Percentiles rank a stretch among this genome's conserved stretches.
Evolutionary conservation across 2,888 invertebrate species (phyloP).

Genomic region (Alsophila aescularia): DNA sequence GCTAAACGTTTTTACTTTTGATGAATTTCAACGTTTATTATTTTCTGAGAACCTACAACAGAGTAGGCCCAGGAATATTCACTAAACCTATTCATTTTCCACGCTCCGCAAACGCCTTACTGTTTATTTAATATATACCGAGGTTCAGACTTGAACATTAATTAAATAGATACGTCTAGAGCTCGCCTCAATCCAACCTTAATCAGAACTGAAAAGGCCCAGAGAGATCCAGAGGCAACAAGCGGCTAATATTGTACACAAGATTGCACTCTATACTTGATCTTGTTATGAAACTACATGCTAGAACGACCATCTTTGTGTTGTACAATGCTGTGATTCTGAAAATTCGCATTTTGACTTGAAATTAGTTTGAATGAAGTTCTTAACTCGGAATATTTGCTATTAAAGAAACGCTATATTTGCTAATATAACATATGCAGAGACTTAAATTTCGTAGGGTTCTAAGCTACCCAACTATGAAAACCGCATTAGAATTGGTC

Average conservation of each 20-base stretch:
- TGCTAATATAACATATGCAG: too few species aligned
- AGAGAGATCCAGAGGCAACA: constrained; percentile 62
- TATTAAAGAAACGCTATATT: too few species aligned
- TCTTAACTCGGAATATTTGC: not conserved
- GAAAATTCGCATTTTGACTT: too few species aligned
- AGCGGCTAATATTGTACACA: constrained; percentile 71
- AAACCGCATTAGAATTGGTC: too few species aligned
- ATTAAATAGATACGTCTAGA: constrained; percentile 82
- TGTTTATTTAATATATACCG: constrained; percentile 20
- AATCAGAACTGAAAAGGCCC: constrained; percentile 80
- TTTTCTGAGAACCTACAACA: too few species aligned
- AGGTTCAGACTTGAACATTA: constrained; percentile 67
- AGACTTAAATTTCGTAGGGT: too few species aligned
- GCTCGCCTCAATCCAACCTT: constrained; percentile 76
- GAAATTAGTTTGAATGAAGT: not conserved
- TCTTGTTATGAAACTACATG: constrained; percentile 51
- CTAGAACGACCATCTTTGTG: constrained; percentile 3
- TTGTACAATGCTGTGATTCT: not conserved
- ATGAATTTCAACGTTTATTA: too few species aligned
- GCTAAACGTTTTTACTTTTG: too few species aligned
- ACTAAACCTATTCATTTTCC: not conserved
- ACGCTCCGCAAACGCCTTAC: constrained; percentile 17
- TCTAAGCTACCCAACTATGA: too few species aligned
- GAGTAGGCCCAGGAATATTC: too few species aligned
- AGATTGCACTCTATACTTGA: constrained; percentile 71